Conservation (phyloP, 2,113 vertebrate species). For the Hirundichthys speculiger region DNA sequence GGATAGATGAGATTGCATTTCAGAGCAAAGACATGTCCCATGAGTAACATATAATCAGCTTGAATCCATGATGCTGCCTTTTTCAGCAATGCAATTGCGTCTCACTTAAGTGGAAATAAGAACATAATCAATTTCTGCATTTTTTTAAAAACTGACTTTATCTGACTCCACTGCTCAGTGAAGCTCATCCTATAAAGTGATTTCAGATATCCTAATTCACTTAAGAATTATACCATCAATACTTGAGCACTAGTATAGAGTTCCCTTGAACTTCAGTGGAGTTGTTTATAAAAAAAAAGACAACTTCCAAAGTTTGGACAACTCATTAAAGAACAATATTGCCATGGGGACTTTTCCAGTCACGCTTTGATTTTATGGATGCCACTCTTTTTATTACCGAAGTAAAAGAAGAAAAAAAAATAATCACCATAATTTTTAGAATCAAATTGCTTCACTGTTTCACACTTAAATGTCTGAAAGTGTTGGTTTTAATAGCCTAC, state of each 20-base stretch:
- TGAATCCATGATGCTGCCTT: slow-evolving; percentile 40
- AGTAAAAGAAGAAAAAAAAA: not conserved
- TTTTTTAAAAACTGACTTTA: not conserved
- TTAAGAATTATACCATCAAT: too few relatives aligned
- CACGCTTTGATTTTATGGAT: not conserved
- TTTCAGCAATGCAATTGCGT: slow-evolving; percentile 49
- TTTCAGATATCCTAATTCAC: too few relatives aligned
- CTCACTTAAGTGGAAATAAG: slow-evolving; percentile 41
- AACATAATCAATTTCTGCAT: not conserved
- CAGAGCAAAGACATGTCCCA: slow-evolving; percentile 59
- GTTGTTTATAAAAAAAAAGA: too few relatives aligned
- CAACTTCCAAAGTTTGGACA: too few relatives aligned
- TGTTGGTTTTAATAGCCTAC: slow-evolving; percentile 1
- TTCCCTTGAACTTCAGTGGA: too few relatives aligned
- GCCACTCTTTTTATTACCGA: not conserved
- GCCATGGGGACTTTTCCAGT: not conserved
- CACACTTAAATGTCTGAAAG: slow-evolving; percentile 2
- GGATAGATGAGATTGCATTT: slow-evolving; percentile 59
- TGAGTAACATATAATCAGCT: slow-evolving; percentile 71
- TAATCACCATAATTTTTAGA: not conserved
- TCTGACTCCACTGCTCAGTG: not conserved
- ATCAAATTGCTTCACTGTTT: not conserved
- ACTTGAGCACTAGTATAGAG: too few relatives aligned
- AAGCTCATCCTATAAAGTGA: not conserved
- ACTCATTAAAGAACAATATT: too few relatives aligned